These are phyloP conservation scores for Poeciliopsis prolifica DNA, from an alignment of 2,113 vertebrate species.

Conservation along the genomic window DNA sequence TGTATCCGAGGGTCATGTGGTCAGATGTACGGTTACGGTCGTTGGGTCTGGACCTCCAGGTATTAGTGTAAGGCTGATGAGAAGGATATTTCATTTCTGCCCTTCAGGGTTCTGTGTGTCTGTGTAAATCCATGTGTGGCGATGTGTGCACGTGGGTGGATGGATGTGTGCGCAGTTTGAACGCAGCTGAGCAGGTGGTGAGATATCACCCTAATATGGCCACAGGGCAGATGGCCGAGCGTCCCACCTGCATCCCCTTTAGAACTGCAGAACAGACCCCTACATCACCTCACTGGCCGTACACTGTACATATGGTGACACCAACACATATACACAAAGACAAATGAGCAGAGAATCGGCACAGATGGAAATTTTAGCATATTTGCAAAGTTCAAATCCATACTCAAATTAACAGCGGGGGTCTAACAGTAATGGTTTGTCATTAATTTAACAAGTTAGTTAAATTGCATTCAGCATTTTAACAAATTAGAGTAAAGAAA, in stretches of 20 bases:
- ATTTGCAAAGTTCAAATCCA: no score
- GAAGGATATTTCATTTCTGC: constrained; percentile 63
- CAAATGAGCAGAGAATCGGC: not conserved
- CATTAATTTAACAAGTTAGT: no score
- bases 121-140: constrained; percentile 13
- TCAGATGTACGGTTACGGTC: constrained; percentile 59
- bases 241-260: constrained; percentile 67
- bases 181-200: constrained; percentile 55
- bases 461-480: no score
- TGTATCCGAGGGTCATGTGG: constrained; percentile 42
- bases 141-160: constrained; percentile 16
- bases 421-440: no score
- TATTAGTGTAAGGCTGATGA: constrained; percentile 62
- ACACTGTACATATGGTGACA: constrained; percentile 23
- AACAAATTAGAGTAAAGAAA: no score
- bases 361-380: no score
- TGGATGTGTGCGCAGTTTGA: constrained; percentile 31
- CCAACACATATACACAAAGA: constrained; percentile 14
- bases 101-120: constrained; percentile 39
- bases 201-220: constrained; percentile 53
- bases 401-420: no score
- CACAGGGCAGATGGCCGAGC: constrained; percentile 55
- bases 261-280: constrained; percentile 56
- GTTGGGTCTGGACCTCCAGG: constrained; percentile 41
- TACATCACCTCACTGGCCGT: constrained; percentile 45